Evolutionary conservation across 2,888 invertebrate genomes (phyloP).

Genomic region (Malacosoma neustria): DNA sequence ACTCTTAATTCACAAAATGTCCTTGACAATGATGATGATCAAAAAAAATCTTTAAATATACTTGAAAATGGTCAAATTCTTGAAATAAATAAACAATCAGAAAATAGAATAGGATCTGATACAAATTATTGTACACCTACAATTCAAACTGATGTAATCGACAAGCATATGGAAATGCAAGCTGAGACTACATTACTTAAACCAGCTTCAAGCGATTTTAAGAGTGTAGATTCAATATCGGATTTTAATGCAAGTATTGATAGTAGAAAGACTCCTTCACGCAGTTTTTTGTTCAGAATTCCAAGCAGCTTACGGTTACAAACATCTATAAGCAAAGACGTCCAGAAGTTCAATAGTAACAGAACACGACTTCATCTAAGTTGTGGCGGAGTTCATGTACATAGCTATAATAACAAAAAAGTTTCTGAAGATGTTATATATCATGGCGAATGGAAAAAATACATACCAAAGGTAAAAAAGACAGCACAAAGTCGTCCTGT

Average conservation of each 20-base stretch:
- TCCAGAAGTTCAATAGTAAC: not conserved
- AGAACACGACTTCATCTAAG: slow-evolving; percentile 27
- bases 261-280: slow-evolving; percentile 11
- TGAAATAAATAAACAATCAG: too few species aligned
- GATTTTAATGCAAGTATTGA: slow-evolving; percentile 20
- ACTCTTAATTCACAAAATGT: too few species aligned
- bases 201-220: slow-evolving; percentile 21
- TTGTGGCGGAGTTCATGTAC: slow-evolving; percentile 50
- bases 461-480: slow-evolving; percentile 26
- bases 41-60: too few species aligned
- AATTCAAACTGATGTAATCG: slow-evolving; percentile 10
- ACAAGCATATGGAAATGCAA: slow-evolving; percentile 4
- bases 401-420: slow-evolving; percentile 48
- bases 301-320: slow-evolving; percentile 19
- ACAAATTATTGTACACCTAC: slow-evolving; percentile 14
- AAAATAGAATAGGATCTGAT: too few species aligned
- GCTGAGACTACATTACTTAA: slow-evolving; percentile 24
- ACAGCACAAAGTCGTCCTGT: slow-evolving; percentile 16
- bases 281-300: slow-evolving; percentile 12
- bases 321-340: slow-evolving; percentile 14
- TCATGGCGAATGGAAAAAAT: slow-evolving; percentile 54
- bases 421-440: slow-evolving; percentile 52
- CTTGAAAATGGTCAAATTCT: too few species aligned
- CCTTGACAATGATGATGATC: too few species aligned
- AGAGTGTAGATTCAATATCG: slow-evolving; percentile 24